A percentile compares a stretch with the other conserved stretches of the same genome.
phyloP scores from a whole-genome alignment of 2,113 vertebrate genomes.

The Sterrhoptilus dennistouni region DNA sequence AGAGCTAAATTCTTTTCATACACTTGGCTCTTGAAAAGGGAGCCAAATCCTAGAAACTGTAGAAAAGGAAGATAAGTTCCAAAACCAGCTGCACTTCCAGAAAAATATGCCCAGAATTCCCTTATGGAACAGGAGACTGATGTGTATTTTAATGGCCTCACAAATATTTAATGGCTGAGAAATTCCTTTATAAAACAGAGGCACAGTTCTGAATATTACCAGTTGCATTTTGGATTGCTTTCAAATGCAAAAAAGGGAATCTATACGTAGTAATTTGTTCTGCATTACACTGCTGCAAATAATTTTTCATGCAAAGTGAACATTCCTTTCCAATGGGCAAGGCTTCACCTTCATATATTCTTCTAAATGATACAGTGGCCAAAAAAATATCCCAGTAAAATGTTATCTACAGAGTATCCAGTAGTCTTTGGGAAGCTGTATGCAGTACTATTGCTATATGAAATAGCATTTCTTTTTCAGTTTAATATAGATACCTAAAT shows the following conservation, averaged over 20 bases:
- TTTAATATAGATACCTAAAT: not conserved
- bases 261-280: not conserved
- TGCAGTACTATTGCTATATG: no score
- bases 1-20: not conserved
- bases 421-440: no score
- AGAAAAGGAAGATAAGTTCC: not conserved
- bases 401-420: not conserved
- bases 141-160: not conserved
- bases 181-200: not conserved
- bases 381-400: not conserved
- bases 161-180: not conserved
- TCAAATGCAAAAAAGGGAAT: not conserved
- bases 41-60: not conserved
- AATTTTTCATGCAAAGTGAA: not conserved
- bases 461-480: not conserved
- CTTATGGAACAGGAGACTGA: not conserved
- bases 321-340: not conserved
- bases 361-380: not conserved
- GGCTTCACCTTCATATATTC: not conserved
- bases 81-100: not conserved
- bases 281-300: not conserved
- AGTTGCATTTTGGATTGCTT: not conserved
- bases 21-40: not conserved
- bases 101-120: not conserved
- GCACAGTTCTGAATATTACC: not conserved